These are phyloP conservation scores for Dusona sp. DNA, from an alignment of 2,888 invertebrate species.

Conservation along the genomic window DNA sequence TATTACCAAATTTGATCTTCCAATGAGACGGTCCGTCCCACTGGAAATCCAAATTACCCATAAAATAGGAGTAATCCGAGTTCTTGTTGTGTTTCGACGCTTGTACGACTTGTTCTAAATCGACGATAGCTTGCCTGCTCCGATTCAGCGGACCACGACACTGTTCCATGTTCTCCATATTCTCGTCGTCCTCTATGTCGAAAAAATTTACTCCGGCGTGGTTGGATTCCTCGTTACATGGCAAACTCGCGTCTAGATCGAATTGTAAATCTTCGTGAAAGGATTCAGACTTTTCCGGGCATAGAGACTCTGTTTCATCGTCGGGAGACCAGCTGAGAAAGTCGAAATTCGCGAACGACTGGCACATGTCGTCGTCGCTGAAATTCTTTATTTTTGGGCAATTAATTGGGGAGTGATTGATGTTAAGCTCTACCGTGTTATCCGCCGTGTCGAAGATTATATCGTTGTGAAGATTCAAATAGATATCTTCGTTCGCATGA, in stretches of 20 bases:
- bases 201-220: slow-evolving; percentile 61
- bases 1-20: slow-evolving; percentile 88
- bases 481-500: slow-evolving; percentile 72
- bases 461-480: slow-evolving; percentile 74
- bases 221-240: slow-evolving; percentile 66
- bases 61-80: slow-evolving; percentile 79
- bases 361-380: slow-evolving; percentile 86
- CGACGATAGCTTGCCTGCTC: slow-evolving; percentile 69
- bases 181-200: slow-evolving; percentile 64
- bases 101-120: slow-evolving; percentile 70
- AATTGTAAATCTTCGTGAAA: slow-evolving; percentile 74
- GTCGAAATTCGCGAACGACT: slow-evolving; percentile 87
- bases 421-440: background rate
- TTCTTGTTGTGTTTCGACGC: slow-evolving; percentile 43
- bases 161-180: slow-evolving; percentile 64
- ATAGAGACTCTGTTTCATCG: slow-evolving; percentile 79
- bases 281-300: slow-evolving; percentile 8
- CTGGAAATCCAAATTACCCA: slow-evolving; percentile 72
- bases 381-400: slow-evolving; percentile 48
- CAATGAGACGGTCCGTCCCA: slow-evolving; percentile 95
- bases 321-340: slow-evolving; percentile 88
- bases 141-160: slow-evolving; percentile 40
- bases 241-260: slow-evolving; percentile 78
- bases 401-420: background rate
- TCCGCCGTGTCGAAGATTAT: slow-evolving; percentile 73